Percentiles rank a stretch among this genome's conserved stretches.
phyloP scores from a whole-genome alignment of 2,888 invertebrate genomes.

The Watsonalla cultraria region DNA sequence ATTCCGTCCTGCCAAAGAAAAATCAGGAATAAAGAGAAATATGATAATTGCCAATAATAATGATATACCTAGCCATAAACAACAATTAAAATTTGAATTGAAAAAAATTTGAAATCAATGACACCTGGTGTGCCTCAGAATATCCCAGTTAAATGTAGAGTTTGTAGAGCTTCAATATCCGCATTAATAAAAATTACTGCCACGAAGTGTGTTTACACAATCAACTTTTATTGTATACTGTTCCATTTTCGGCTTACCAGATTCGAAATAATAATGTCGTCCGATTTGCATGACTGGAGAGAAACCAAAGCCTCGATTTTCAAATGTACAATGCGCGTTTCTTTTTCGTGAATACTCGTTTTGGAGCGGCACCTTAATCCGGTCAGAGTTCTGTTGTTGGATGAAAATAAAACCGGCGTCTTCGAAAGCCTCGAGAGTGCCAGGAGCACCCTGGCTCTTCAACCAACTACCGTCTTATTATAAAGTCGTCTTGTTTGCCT shows the following conservation, averaged over 20 bases:
- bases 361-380: slow-evolving; percentile 35
- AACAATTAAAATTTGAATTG: too few species aligned
- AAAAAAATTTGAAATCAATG: too few species aligned
- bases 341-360: slow-evolving; percentile 34
- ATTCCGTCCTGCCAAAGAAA: too few species aligned
- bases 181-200: too few species aligned
- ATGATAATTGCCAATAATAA: too few species aligned
- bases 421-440: slow-evolving; percentile 6
- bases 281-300: background rate
- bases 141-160: too few species aligned
- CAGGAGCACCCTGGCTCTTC: slow-evolving; percentile 14
- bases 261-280: background rate
- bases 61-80: too few species aligned
- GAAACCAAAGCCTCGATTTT: slow-evolving; percentile 21
- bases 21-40: too few species aligned
- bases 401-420: slow-evolving; percentile 50
- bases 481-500: slow-evolving; percentile 41
- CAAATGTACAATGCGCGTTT: slow-evolving; percentile 33
- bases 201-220: too few species aligned
- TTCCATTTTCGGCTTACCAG: background rate
- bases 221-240: background rate
- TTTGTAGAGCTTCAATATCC: too few species aligned
- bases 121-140: too few species aligned
- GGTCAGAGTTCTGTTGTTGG: slow-evolving; percentile 31
- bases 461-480: slow-evolving; percentile 39